These are phyloP conservation scores for Argyrosomus regius DNA, from an alignment of 2,797 vertebrate genomes.

Conservation along the genomic window DNA sequence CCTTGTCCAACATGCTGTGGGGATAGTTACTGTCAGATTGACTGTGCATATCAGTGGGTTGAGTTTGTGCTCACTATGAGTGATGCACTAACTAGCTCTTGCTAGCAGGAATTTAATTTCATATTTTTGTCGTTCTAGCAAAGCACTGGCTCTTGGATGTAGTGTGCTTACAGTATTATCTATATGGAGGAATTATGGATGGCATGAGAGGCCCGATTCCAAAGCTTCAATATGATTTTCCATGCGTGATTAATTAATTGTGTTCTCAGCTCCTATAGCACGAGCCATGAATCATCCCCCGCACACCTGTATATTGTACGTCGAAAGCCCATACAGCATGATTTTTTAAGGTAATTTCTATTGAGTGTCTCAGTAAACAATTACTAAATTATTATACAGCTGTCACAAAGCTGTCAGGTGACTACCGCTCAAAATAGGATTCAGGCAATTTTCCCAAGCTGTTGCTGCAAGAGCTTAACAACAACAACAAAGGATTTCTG, in stretches of 20 bases:
- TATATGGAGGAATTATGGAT: constrained; percentile 20
- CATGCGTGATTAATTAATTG: constrained; percentile 32
- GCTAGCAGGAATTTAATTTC: constrained; percentile 9
- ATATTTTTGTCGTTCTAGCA: constrained; percentile 1
- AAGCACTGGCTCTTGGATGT: constrained; percentile 2
- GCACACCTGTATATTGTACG: constrained; percentile 19
- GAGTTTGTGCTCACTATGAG: constrained; percentile 34
- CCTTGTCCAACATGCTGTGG: constrained; percentile 18
- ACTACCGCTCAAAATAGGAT: constrained; percentile 62
- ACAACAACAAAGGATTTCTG: constrained; percentile 66
- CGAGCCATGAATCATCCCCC: constrained; percentile 16
- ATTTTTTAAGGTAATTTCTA: constrained; percentile 51
- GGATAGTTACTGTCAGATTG: constrained; percentile 25
- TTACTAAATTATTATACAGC: constrained; percentile 59
- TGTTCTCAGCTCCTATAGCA: not conserved
- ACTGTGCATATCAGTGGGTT: constrained; percentile 42
- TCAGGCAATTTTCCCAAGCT: constrained; percentile 63
- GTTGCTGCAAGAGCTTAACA: constrained; percentile 60
- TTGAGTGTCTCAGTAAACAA: constrained; percentile 48
- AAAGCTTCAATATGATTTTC: constrained; percentile 40
- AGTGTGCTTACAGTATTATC: constrained; percentile 22
- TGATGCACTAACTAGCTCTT: not conserved
- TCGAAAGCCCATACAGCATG: constrained; percentile 6
- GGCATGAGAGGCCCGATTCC: constrained; percentile 35
- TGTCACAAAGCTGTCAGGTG: constrained; percentile 61